Evolutionary conservation across 2,888 invertebrate species (phyloP), one percentile per base, ranked within the genome.

Genomic region (Tinea pellionella): DNA sequence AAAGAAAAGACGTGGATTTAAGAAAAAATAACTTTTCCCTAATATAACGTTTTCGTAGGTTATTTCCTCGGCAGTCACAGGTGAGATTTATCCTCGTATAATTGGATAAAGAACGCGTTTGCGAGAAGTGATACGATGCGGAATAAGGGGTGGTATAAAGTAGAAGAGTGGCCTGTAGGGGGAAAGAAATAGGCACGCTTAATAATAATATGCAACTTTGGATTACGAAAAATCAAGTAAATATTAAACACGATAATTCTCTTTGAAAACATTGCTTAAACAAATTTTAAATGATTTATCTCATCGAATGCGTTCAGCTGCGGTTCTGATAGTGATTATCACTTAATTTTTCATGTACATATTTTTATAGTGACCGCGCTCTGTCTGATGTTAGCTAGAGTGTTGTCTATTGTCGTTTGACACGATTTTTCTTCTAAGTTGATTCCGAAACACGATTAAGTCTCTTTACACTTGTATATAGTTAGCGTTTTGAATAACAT

Each of bases 61-160:
- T 75, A 79, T 81, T 80, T 78, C 80, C 80, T 73, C 75, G 69
- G 75, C 79, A 85, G 87, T 83, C 84, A 77, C 88, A 88, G 88
- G 88, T 88, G 88, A 86, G 83, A 88, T 85, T 86, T 87, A 87
- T 87, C 83, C 85, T 74, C 79, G 78, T 80, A 81, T 88, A 88
- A 88, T 88, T 88, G 88, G 87, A 86, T 88, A 84, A 85, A 84
- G 83, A 86, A 84, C 81, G 84, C 79, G 77, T 78, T 80, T 74
- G 78, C 78, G 82, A 77, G 78, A 80, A 77, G 77, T 85, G 84
- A 84, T 85, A 80, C 83, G 79, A 74, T 70, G 72, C 72, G 80
- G 78, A 78, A 79, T 71, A 69, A 70, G 71, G 73, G 71, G 69
- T 69, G 66, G 66, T 64, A 65, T 66, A 64, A 64, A 65, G 24